phyloP scores from a whole-genome alignment of 2,113 vertebrate species.

The human region GRCh38 chrX:24298001-24298500 shows the following conservation, averaged over 20 bases:
- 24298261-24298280: slow-evolving; percentile 48
- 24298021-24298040: slow-evolving; percentile 24
- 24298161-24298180: background rate
- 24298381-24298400: background rate
- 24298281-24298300: slow-evolving; percentile 44
- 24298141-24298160: slow-evolving; percentile 37
- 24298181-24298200: slow-evolving; percentile 8
- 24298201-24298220: slow-evolving; percentile 65
- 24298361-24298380: background rate
- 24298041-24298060: slow-evolving; percentile 37
- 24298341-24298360: background rate
- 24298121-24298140: slow-evolving; percentile 53
- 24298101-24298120: slow-evolving; percentile 49
- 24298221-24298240: slow-evolving; percentile 52
- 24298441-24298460: background rate
- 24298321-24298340: background rate
- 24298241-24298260: slow-evolving; percentile 54
- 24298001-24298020: background rate
- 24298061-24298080: slow-evolving; percentile 7
- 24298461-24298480: background rate
- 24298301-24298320: slow-evolving; percentile 24
- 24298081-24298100: slow-evolving; percentile 46
- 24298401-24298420: background rate
- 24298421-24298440: background rate
- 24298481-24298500: background rate